phyloP scores from a whole-genome alignment of 2,888 invertebrate genomes.

The Athalia cordata region DNA sequence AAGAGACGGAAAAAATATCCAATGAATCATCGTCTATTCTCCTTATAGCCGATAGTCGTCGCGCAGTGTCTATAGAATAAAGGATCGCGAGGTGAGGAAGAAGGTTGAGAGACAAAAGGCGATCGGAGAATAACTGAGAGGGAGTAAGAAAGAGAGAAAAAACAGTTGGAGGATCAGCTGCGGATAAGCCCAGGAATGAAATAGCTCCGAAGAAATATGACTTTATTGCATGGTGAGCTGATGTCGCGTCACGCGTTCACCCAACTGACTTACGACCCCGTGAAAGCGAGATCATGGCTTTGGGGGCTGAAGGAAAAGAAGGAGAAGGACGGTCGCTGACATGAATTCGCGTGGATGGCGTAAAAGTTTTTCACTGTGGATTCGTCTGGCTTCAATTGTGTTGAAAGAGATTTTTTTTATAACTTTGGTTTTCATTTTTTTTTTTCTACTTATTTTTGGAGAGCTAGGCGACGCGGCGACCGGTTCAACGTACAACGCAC shows the following conservation, averaged over 20 bases:
- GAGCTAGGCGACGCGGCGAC: neutral
- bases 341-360: constrained; percentile 12
- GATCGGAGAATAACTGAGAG: neutral
- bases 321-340: constrained; percentile 21
- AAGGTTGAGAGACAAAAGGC: neutral
- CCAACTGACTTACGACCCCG: constrained; percentile 36
- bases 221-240: constrained; percentile 37
- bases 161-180: constrained; percentile 17
- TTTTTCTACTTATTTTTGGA: neutral
- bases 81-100: neutral
- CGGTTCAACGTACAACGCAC: constrained; percentile 5
- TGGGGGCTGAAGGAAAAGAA: constrained; percentile 1
- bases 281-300: constrained; percentile 24
- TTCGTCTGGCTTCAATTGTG: constrained; percentile 31
- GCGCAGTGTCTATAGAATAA: too few relatives aligned
- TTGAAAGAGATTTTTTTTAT: constrained; percentile 25
- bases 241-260: constrained; percentile 39
- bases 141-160: constrained; percentile 5
- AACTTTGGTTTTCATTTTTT: neutral
- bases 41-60: too few relatives aligned
- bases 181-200: constrained; percentile 32
- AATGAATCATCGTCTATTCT: too few relatives aligned
- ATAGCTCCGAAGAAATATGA: constrained; percentile 27
- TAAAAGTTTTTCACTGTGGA: constrained; percentile 10
- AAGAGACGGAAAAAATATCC: too few relatives aligned